Base-by-base conservation (phyloP, 2,113 vertebrate species). In the Paramormyrops kingsleyae region DNA sequence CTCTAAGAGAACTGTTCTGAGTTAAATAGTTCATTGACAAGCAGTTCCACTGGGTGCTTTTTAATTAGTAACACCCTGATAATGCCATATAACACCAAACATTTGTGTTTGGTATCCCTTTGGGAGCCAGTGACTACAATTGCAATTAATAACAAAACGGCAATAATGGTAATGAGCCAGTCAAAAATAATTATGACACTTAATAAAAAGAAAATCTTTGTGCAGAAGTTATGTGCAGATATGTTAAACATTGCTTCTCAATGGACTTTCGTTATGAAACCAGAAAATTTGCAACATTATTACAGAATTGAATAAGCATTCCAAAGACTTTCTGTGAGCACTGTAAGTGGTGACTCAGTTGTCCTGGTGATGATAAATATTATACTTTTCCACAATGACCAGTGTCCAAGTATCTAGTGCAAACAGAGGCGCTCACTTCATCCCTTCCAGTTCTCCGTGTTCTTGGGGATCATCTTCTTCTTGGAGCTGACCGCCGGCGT, bases 381-480 rank as follows among this genome's bases (percentile, higher is more conserved):
- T 46, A 13, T 35, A 24, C 42, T 44, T 47, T 47, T 10, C 35
- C 19, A 24, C 83, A 12, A 46, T 5, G 19, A 84, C 21, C 39
- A 17, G 19, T 12, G 9, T 47, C 35, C 17, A 47, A 7, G 84
- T n/a, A 50, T 46, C 8, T 39, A 42, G 15, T 44, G 19, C 53
- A 47, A n/a, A 3, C 62, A 66, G 42, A 47, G 62, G 44, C 6
- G 2, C n/a, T 27, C 19, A 10, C 2, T 50, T 56, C 91, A 92
- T 91, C 94, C 86, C 94, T 87, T 93, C 91, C 83, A 99, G 99
- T 99, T 99, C 94, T 99, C 99, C 0, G 98, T 99, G 85, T 99
- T 99, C 94, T 96, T 99, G 94, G 99, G 99, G 62, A 99, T 99
- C 92, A 99, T 99, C 94, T 99, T 99, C 95, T 99, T 99, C 95